Percentiles rank a stretch among this genome's conserved stretches.
Conservation (phyloP, 2,888 invertebrate genomes). For the Callosobruchus maculatus region DNA sequence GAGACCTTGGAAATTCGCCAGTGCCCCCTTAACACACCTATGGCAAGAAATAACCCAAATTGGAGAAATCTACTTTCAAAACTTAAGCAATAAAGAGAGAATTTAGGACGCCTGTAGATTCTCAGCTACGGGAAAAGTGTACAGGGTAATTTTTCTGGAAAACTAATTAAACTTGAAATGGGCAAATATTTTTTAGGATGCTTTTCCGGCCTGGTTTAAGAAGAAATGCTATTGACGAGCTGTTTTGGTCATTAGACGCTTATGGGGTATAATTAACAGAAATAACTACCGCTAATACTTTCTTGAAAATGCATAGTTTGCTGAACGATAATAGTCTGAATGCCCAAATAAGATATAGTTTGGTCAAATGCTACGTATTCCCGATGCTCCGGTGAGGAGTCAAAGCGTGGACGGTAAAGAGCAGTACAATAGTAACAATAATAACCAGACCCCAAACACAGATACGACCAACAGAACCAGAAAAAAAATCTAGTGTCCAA, state of each 20-base stretch:
- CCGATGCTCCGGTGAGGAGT: too few species aligned
- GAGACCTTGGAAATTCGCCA: neutral
- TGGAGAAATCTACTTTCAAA: neutral
- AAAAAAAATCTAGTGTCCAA: too few species aligned
- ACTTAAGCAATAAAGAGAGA: neutral
- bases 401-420: too few species aligned
- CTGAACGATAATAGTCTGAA: too few species aligned
- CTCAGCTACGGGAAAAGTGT: neutral
- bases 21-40: neutral
- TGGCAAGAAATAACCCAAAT: neutral
- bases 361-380: too few species aligned
- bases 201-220: neutral
- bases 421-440: too few species aligned
- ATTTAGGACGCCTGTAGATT: neutral
- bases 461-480: too few species aligned
- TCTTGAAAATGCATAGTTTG: too few species aligned
- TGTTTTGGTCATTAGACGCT: neutral
- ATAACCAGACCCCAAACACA: too few species aligned
- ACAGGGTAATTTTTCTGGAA: neutral
- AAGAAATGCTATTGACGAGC: neutral
- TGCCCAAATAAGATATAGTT: too few species aligned
- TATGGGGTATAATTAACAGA: neutral
- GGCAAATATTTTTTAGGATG: neutral
- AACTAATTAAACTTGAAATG: neutral
- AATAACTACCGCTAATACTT: too few species aligned